phyloP scores from a whole-genome alignment of 1,140 invertebrate genomes.

The Whitmania pigra region DNA sequence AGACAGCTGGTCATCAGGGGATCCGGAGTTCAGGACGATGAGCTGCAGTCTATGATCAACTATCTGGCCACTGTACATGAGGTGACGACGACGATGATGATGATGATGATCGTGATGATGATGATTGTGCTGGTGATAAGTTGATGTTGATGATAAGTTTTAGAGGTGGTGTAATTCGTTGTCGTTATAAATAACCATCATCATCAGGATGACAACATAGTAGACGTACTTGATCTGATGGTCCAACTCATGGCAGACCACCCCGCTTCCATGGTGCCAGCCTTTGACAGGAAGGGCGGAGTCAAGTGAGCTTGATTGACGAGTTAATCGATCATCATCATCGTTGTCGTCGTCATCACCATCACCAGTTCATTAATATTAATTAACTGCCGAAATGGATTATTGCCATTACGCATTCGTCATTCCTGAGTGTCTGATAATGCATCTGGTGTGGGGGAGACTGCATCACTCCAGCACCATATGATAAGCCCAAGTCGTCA shows the following conservation, averaged over 20 bases:
- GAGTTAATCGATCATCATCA: background rate
- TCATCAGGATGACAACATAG: slow-evolving; percentile 84
- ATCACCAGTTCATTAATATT: no score
- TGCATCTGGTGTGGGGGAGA: no score
- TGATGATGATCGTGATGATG: background rate
- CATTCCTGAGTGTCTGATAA: no score
- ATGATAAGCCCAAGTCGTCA: no score
- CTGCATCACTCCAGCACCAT: no score
- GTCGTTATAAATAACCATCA: background rate
- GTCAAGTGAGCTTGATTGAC: slow-evolving; percentile 46
- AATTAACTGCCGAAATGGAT: no score
- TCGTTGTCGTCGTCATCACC: no score
- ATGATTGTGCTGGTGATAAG: background rate
- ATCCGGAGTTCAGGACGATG: slow-evolving; percentile 84
- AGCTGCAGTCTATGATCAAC: slow-evolving; percentile 93
- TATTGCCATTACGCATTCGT: no score
- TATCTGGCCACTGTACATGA: slow-evolving; percentile 93
- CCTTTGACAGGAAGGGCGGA: slow-evolving; percentile 92
- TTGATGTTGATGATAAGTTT: background rate
- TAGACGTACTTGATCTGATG: slow-evolving; percentile 91
- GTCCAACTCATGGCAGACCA: slow-evolving; percentile 95
- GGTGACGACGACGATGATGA: slow-evolving; percentile 45
- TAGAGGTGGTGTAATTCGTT: background rate
- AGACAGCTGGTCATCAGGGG: slow-evolving; percentile 93
- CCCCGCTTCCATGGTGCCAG: slow-evolving; percentile 93